Evolutionary conservation across 1,140 invertebrate genomes (phyloP), one percentile per base, ranked within the genome.

Genomic region (Schlechtendalia chinensis): DNA sequence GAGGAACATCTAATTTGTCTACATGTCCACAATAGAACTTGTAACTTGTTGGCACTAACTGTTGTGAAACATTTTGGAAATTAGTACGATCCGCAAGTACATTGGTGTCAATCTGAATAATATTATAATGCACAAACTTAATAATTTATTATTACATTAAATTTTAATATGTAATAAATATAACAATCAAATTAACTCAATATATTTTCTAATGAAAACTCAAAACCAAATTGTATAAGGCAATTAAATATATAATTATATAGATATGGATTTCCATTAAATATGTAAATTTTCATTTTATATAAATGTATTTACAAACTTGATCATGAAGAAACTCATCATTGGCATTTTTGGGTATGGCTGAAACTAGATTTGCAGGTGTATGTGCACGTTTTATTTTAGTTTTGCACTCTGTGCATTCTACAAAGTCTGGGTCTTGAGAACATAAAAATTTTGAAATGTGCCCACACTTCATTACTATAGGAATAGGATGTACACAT

Each of bases 391-490:
- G 0, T 65, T 65, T n/a, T 39, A 12, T 2, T 10, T 61, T 27
- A 39, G n/a, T 29, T n/a, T 65, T 65, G 19, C 63, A 65, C 39
- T 65, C 29, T 65, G n/a, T 39, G n/a, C 71, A 74, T 54, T 54
- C 29, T 29, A 56, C 50, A 17, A 10, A 12, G 22, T 74, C 27
- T 29, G 22, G 24, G 27, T 74, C 19, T 56, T 39, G 50, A n/a
- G 50, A 74, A 54, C 71, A 74, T 19, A 11, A 10, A 5, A 56
- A 54, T 74, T 74, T 16, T 74, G 53, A 29, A 39, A 56, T 56
- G 24, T 74, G 71, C n/a, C 71, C 71, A 56, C 71, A 74, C 16
- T 54, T 29, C 71, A 74, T 29, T 54, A 74, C 29, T 32, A 74
- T 39, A n/a, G 71, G 53, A 56, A 74, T 74, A 19, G 11, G 22